Percentiles rank a stretch among this genome's conserved stretches.
Evolutionary conservation across 2,797 vertebrate species (phyloP).

Genomic region (Amblyraja radiata): DNA sequence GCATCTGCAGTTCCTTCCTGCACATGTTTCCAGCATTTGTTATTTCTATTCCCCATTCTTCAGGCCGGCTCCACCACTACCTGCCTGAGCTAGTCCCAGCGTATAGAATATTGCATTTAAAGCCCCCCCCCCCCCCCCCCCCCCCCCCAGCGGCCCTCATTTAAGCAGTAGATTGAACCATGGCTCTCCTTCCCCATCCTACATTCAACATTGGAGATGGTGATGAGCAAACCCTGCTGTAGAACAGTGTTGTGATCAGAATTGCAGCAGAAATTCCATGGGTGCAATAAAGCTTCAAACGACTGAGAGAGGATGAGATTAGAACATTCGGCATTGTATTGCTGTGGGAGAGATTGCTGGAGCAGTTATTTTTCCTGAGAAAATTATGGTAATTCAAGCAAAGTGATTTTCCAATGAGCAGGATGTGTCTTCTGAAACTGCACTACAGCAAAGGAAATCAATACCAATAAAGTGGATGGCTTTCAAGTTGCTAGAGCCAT

Average conservation of each 20-base stretch:
- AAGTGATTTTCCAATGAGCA: background rate
- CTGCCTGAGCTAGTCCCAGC: too few relatives aligned
- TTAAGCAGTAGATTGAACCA: too few relatives aligned
- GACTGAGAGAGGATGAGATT: background rate
- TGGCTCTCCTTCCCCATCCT: too few relatives aligned
- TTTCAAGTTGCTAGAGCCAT: background rate
- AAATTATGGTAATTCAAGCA: background rate
- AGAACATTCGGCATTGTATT: background rate
- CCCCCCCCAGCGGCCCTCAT: too few relatives aligned
- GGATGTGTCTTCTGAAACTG: background rate
- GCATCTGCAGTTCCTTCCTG: too few relatives aligned
- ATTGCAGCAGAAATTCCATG: too few relatives aligned
- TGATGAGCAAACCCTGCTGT: background rate
- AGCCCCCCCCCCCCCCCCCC: too few relatives aligned
- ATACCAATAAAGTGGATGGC: background rate
- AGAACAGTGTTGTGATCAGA: background rate
- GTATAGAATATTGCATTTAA: too few relatives aligned
- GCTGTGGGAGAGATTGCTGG: background rate
- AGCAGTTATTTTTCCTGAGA: background rate
- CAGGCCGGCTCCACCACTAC: too few relatives aligned
- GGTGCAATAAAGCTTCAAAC: background rate
- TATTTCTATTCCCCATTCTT: too few relatives aligned
- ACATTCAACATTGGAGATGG: background rate
- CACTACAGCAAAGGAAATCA: background rate
- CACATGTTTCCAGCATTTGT: too few relatives aligned